A percentile compares a stretch with the other conserved stretches of the same genome.
Conservation (phyloP, 2,888 invertebrate species). For the Oscheius sp. region DNA sequence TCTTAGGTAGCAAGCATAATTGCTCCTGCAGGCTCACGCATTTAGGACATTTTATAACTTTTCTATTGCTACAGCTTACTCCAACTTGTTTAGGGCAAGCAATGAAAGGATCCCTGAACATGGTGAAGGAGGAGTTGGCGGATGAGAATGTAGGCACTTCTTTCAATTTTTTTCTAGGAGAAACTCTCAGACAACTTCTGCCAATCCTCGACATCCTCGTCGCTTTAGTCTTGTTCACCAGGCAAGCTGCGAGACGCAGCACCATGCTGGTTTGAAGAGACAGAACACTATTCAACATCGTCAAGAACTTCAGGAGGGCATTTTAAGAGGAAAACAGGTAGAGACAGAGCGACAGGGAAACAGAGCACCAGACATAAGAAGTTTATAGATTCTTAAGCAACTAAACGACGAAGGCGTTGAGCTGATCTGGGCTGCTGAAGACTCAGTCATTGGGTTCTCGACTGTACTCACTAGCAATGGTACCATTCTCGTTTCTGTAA, state of each 20-base stretch:
- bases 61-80: neutral
- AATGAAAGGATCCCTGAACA: conserved; percentile 35
- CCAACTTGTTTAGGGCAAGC: neutral
- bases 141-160: neutral
- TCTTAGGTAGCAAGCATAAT: conserved; percentile 7
- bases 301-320: conserved; percentile 57
- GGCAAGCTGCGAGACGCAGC: conserved; percentile 59
- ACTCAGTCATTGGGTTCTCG: conserved; percentile 50
- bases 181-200: neutral
- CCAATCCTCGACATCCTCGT: conserved; percentile 6
- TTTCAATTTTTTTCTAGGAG: neutral
- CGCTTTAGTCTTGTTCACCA: conserved; percentile 53
- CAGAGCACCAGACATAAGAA: neutral
- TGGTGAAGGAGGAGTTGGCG: conserved; percentile 28
- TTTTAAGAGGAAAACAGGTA: conserved; percentile 56
- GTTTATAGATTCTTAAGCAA: conserved; percentile 63
- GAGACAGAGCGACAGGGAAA: neutral
- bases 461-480: conserved; percentile 56
- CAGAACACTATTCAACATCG: conserved; percentile 64
- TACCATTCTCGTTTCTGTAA: neutral
- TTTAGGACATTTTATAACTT: neutral
- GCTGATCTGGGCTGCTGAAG: conserved; percentile 60
- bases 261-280: conserved; percentile 54
- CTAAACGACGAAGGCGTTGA: conserved; percentile 72
- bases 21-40: neutral